phyloP scores from a whole-genome alignment of 2,113 vertebrate genomes.

The Collichthys lucidus region DNA sequence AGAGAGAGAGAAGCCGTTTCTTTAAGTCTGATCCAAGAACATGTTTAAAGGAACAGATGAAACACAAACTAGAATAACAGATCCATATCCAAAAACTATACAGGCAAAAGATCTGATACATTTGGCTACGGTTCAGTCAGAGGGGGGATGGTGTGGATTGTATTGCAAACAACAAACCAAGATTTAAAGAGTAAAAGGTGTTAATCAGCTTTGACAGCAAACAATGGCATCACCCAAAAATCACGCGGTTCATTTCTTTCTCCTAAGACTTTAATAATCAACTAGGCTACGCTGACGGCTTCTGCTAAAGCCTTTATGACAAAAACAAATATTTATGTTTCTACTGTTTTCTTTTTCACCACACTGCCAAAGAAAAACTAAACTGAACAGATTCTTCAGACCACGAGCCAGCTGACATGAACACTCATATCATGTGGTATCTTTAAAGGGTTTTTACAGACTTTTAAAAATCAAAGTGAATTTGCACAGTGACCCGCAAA shows the following conservation, averaged over 20 bases:
- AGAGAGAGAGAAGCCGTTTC: constrained; percentile 48
- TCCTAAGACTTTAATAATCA: constrained; percentile 21
- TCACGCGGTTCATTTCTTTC: constrained; percentile 2
- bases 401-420: constrained; percentile 25
- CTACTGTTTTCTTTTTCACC: constrained; percentile 12
- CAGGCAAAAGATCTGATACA: not conserved
- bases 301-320: constrained; percentile 9
- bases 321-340: constrained; percentile 39
- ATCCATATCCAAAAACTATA: constrained; percentile 42
- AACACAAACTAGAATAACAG: constrained; percentile 40
- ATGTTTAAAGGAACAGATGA: constrained; percentile 11
- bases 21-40: constrained; percentile 54
- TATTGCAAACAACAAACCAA: constrained; percentile 8
- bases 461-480: constrained; percentile 22
- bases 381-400: constrained; percentile 33
- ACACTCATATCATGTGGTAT: constrained; percentile 29
- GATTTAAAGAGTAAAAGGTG: not conserved
- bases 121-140: constrained; percentile 11
- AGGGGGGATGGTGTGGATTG: constrained; percentile 10
- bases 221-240: constrained; percentile 9
- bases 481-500: constrained; percentile 37
- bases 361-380: constrained; percentile 40
- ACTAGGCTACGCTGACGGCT: constrained; percentile 2
- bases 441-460: constrained; percentile 35
- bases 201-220: constrained; percentile 10